Conservation (phyloP, 2,113 vertebrate species). For the Centropus bengalensis region DNA sequence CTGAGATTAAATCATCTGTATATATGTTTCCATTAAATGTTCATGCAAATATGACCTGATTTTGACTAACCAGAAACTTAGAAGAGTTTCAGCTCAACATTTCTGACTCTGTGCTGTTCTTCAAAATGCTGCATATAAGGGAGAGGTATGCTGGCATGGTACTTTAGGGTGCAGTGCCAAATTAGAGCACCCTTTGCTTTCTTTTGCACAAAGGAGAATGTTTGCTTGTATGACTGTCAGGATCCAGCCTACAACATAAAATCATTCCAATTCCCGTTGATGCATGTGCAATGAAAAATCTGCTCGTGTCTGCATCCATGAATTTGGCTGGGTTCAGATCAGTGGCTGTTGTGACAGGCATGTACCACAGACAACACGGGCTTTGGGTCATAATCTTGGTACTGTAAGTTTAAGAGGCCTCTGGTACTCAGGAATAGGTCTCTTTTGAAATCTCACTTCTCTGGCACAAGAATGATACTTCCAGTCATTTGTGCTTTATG, state of each 20-base stretch:
- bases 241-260: rapidly evolving
- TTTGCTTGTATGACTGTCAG: rapidly evolving
- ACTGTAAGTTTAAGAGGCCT: not conserved
- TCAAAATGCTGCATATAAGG: not conserved
- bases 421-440: not conserved
- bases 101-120: not conserved
- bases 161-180: not conserved
- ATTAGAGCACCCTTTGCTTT: not conserved
- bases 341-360: not conserved
- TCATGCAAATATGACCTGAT: not conserved
- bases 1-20: not conserved
- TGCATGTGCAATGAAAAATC: rapidly evolving
- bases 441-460: not conserved
- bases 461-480: not conserved
- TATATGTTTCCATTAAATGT: not conserved
- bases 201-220: not conserved
- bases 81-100: not conserved
- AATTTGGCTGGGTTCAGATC: not conserved
- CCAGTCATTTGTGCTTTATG: not conserved
- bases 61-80: not conserved
- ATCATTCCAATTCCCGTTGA: rapidly evolving
- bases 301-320: rapidly evolving
- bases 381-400: not conserved
- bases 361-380: not conserved
- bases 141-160: rapidly evolving